phyloP scores from a whole-genome alignment of 2,797 vertebrate genomes.

The Cryptoblepharus egeriae region DNA sequence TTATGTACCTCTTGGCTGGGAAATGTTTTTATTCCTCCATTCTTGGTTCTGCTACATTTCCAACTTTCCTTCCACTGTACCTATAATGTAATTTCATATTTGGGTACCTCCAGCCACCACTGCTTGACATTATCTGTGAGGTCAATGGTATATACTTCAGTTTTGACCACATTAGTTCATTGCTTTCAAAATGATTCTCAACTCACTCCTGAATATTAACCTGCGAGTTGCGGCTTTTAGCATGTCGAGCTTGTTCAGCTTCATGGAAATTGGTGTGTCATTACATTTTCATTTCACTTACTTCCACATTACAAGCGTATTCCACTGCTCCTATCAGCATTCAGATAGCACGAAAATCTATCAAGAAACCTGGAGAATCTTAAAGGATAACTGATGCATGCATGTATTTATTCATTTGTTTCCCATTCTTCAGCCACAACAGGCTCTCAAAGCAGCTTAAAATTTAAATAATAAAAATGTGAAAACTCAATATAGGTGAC shows the following conservation, averaged over 20 bases:
- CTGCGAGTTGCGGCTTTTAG: background rate
- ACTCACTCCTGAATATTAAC: slow-evolving; percentile 18
- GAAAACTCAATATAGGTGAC: no score
- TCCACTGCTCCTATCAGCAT: background rate
- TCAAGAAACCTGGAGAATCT: background rate
- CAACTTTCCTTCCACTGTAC: background rate
- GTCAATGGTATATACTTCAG: slow-evolving; percentile 21
- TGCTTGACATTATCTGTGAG: background rate
- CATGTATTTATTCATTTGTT: no score
- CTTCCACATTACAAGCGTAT: background rate
- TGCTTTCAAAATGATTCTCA: slow-evolving; percentile 13
- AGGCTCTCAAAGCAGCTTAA: no score
- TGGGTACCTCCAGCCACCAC: background rate
- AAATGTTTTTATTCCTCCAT: background rate
- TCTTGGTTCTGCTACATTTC: background rate
- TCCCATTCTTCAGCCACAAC: no score
- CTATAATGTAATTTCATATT: slow-evolving; percentile 26
- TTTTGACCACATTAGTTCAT: slow-evolving; percentile 16
- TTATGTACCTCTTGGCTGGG: background rate
- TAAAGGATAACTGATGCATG: background rate
- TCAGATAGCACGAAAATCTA: background rate
- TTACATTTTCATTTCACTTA: slow-evolving; percentile 16
- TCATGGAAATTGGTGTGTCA: slow-evolving; percentile 14
- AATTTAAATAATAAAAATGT: no score
- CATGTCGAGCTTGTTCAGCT: background rate